Evolutionary conservation across 2,113 vertebrate species (phyloP).

Genomic region (Meles meles): DNA sequence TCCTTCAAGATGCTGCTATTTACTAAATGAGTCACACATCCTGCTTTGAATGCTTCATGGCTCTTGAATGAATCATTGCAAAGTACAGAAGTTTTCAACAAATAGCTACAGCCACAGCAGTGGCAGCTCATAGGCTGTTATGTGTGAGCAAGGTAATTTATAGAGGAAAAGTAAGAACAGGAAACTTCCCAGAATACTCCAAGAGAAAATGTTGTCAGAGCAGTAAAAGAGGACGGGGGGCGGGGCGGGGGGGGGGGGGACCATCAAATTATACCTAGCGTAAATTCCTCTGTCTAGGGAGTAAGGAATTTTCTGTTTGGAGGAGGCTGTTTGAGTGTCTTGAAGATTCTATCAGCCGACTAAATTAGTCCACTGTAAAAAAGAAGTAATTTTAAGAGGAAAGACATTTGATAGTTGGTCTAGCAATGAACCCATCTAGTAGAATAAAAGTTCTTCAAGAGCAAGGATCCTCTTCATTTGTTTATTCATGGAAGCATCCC

Average conservation of each 20-base stretch:
- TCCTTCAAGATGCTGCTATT: slow-evolving; percentile 68
- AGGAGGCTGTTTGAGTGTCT: slow-evolving; percentile 20
- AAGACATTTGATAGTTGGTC: slow-evolving; percentile 1
- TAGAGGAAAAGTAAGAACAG: slow-evolving; percentile 58
- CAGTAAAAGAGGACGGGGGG: background rate
- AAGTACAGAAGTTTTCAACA: slow-evolving; percentile 60
- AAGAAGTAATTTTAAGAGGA: slow-evolving; percentile 29
- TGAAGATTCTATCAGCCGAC: slow-evolving; percentile 60
- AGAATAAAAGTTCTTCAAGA: slow-evolving; percentile 40
- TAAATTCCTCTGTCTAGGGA: slow-evolving; percentile 32
- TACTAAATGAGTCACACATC: slow-evolving; percentile 77
- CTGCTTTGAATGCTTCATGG: slow-evolving; percentile 60
- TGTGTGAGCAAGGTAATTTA: slow-evolving; percentile 53
- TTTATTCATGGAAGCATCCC: background rate
- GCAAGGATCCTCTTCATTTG: background rate
- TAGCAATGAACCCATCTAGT: background rate
- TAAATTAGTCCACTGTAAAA: slow-evolving; percentile 24
- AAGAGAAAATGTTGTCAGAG: slow-evolving; percentile 45
- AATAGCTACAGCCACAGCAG: slow-evolving; percentile 61
- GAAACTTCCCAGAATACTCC: slow-evolving; percentile 56
- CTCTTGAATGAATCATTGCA: slow-evolving; percentile 70
- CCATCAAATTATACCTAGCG: background rate
- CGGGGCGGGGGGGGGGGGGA: background rate
- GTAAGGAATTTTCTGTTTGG: slow-evolving; percentile 3
- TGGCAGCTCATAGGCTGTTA: slow-evolving; percentile 4